phyloP scores from a whole-genome alignment of 2,113 vertebrate species.

The Esox niger region DNA sequence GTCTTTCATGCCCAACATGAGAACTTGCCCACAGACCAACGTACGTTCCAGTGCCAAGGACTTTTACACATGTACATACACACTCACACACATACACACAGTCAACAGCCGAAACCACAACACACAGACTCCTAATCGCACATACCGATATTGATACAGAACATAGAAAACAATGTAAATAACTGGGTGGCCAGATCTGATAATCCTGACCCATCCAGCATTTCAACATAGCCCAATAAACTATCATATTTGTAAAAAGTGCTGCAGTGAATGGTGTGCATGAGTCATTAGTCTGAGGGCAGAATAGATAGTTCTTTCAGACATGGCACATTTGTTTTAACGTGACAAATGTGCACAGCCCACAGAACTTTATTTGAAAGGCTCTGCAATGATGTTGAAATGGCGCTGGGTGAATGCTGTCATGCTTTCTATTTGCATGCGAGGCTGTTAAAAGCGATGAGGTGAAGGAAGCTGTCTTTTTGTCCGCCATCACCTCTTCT shows the following conservation, averaged over 20 bases:
- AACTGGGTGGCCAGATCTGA: neutral
- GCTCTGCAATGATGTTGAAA: conserved; percentile 11
- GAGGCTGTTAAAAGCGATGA: neutral
- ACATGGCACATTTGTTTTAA: conserved; percentile 17
- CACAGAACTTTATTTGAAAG: conserved; percentile 12
- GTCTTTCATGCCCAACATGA: neutral
- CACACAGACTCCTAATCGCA: neutral
- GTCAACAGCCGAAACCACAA: conserved; percentile 15
- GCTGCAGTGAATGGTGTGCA: conserved; percentile 14
- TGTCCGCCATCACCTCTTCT: conserved; percentile 3
- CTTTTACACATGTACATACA: too few species aligned
- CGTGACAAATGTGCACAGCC: conserved; percentile 23
- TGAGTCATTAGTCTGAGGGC: conserved; percentile 36
- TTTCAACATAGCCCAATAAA: neutral
- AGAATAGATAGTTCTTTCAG: conserved; percentile 23
- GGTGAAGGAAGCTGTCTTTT: neutral
- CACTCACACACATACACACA: too few species aligned
- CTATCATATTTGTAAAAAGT: conserved; percentile 17
- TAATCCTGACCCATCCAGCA: neutral
- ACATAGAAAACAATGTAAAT: conserved; percentile 8
- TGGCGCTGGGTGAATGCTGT: conserved; percentile 25
- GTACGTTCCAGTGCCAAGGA: neutral
- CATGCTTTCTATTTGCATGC: conserved; percentile 12
- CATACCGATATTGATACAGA: neutral
- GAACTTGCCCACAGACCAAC: neutral